Evolutionary conservation across 2,113 vertebrate species (phyloP), one percentile per base, ranked within the genome.

Genomic region (Ellobius talpinus): DNA sequence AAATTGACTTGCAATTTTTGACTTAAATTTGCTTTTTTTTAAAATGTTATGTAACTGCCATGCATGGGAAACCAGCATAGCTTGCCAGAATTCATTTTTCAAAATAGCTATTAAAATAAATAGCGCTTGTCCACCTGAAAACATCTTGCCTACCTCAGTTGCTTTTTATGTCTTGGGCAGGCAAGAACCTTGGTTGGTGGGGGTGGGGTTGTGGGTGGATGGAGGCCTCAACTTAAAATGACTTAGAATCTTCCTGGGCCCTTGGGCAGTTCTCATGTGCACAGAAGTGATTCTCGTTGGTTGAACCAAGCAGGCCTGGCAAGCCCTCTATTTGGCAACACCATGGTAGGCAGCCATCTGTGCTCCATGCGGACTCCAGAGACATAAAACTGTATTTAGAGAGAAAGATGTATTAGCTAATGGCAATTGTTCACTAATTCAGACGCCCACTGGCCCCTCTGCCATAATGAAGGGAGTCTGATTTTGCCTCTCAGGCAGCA

Each of bases 301-400:
- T 94, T 93, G 92, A 92, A 97, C 96, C 55, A 0, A 93, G 72
- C 42, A 50, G 61, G 94, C 66, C 94, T 96, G 94, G 95, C 95
- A 96, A 82, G 95, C 77, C 93, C 94, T 95, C 86, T 96, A 96
- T 97, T 97, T 97, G 97, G 97, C 97, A 98, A 96, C 91, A 97
- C 90, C 94, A 87, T 74, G 95, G 92, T 96, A 96, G 82, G 94
- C 91, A 89, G 89, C 97, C 97, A 97, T 98, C 97, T 97, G 96
- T 96, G 86, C 74, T 3, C 85, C 89, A 90, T 21, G 1, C 23
- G 0, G 81, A 93, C 96, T 97, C 92, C 90, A 90, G 90, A 92
- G 85, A 93, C 86, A 94, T 77, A 97, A 97, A 96, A 82, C 81
- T 45, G 24, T 77, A 74, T 86, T 96, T 89, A 87, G 55, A 63